phyloP scores from a whole-genome alignment of 2,113 vertebrate genomes.

The Clinocottus analis region DNA sequence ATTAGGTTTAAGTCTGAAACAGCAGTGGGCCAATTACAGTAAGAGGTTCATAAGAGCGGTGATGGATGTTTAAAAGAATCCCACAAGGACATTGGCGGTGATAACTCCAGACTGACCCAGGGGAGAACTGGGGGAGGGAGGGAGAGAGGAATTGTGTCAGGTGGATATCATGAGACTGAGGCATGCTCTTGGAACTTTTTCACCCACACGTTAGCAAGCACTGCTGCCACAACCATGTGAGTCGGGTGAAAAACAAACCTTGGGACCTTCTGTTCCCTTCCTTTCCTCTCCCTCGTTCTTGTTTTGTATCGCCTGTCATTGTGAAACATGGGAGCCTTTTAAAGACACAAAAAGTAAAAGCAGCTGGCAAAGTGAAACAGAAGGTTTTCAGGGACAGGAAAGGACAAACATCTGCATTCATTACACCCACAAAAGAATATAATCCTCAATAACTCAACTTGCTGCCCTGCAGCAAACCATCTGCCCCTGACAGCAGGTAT shows the following conservation, averaged over 20 bases:
- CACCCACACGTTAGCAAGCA: slow-evolving; percentile 55
- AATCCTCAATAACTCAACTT: slow-evolving; percentile 57
- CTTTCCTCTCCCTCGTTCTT: slow-evolving; percentile 1
- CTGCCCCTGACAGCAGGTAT: slow-evolving; percentile 75
- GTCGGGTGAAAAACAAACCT: slow-evolving; percentile 58
- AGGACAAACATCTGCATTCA: slow-evolving; percentile 68
- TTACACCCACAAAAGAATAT: slow-evolving; percentile 64
- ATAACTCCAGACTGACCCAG: slow-evolving; percentile 65
- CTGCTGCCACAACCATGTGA: slow-evolving; percentile 62
- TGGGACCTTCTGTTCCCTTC: background rate
- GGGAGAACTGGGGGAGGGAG: slow-evolving; percentile 39
- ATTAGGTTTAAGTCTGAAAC: slow-evolving; percentile 73
- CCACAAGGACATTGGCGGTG: slow-evolving; percentile 56
- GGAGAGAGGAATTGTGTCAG: slow-evolving; percentile 66
- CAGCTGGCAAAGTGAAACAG: slow-evolving; percentile 45
- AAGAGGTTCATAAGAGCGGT: slow-evolving; percentile 63
- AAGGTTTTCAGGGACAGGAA: slow-evolving; percentile 39
- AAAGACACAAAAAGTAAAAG: slow-evolving; percentile 35
- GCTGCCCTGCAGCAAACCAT: slow-evolving; percentile 69
- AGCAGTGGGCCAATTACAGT: slow-evolving; percentile 65
- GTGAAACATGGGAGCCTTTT: slow-evolving; percentile 37
- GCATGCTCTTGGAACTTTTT: slow-evolving; percentile 70
- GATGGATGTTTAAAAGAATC: slow-evolving; percentile 70
- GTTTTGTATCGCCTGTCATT: slow-evolving; percentile 23
- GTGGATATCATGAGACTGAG: slow-evolving; percentile 83